Percentiles rank a stretch among this genome's conserved stretches.
Conservation (phyloP, 1,140 invertebrate species). For the Danaus melanippus region DNA sequence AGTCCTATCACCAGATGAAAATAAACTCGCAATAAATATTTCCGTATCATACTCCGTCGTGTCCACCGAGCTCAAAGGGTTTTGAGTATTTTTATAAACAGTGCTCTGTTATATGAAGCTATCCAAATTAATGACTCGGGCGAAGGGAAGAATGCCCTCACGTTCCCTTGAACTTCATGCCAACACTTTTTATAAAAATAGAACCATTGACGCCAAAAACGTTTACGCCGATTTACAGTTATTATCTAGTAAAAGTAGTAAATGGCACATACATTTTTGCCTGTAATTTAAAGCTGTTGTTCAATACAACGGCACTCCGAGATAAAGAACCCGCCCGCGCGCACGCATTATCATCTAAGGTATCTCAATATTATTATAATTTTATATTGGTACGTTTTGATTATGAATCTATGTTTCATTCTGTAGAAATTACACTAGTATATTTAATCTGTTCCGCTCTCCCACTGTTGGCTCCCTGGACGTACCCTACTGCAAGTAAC, state of each 20-base stretch:
- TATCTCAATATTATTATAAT: constrained; percentile 65
- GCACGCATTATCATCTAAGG: constrained; percentile 64
- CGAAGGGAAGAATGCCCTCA: constrained; percentile 8
- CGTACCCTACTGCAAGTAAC: constrained; percentile 50
- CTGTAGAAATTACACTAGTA: constrained; percentile 76
- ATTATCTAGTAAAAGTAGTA: constrained; percentile 15
- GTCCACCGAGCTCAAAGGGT: constrained; percentile 12
- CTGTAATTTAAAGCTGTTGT: constrained; percentile 24
- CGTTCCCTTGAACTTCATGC: constrained; percentile 6
- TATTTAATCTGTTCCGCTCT: constrained; percentile 46
- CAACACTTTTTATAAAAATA: constrained; percentile 28
- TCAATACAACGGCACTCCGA: constrained; percentile 30
- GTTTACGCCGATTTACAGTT: constrained; percentile 19
- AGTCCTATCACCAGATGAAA: constrained; percentile 1
- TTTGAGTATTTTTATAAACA: constrained; percentile 28
- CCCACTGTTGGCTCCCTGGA: constrained; percentile 58
- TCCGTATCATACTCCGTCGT: constrained; percentile 11
- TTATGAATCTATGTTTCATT: constrained; percentile 74
- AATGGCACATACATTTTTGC: constrained; percentile 27
- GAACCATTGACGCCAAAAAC: constrained; percentile 23
- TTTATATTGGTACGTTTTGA: constrained; percentile 79
- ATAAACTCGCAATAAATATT: constrained; percentile 8
- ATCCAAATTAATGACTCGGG: constrained; percentile 13
- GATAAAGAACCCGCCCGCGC: constrained; percentile 43
- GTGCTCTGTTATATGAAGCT: constrained; percentile 21